Percentiles rank a stretch among this genome's conserved stretches.
Evolutionary conservation across 2,113 vertebrate genomes (phyloP).

Genomic region (Apus apus): DNA sequence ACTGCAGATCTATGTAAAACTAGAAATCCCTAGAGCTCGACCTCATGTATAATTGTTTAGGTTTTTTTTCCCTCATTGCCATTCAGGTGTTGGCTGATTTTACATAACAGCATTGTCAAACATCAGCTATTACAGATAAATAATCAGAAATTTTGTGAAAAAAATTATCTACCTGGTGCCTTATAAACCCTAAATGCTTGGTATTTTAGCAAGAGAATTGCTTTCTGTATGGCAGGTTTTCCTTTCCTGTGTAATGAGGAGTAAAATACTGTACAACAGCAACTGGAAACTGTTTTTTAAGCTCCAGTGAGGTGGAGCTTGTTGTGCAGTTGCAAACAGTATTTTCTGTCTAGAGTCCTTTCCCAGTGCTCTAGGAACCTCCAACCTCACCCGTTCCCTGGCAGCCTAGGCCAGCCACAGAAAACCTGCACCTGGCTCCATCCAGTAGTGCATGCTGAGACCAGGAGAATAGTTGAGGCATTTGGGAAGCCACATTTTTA

Average conservation of each 20-base stretch:
- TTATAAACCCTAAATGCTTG: background rate
- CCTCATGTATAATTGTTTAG: background rate
- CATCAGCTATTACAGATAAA: background rate
- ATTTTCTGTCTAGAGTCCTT: fast-evolving
- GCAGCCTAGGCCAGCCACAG: background rate
- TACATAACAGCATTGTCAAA: background rate
- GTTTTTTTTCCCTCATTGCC: background rate
- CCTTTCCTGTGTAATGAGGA: background rate
- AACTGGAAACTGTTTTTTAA: background rate
- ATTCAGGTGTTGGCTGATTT: background rate
- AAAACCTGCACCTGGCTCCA: background rate
- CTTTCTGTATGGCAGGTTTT: background rate
- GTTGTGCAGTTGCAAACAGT: background rate
- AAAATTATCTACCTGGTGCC: background rate
- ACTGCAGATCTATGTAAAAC: background rate
- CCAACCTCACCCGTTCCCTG: background rate
- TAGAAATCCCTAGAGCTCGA: slow-evolving; percentile 15
- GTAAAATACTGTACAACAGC: background rate
- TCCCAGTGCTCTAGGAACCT: background rate
- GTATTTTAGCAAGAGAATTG: background rate
- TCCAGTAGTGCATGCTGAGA: background rate
- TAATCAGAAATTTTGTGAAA: background rate
- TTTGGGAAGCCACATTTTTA: background rate
- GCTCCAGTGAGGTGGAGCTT: background rate
- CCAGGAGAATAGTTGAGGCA: too few relatives aligned